phyloP scores from a whole-genome alignment of 2,113 vertebrate species.

The Chloebia gouldiae region DNA sequence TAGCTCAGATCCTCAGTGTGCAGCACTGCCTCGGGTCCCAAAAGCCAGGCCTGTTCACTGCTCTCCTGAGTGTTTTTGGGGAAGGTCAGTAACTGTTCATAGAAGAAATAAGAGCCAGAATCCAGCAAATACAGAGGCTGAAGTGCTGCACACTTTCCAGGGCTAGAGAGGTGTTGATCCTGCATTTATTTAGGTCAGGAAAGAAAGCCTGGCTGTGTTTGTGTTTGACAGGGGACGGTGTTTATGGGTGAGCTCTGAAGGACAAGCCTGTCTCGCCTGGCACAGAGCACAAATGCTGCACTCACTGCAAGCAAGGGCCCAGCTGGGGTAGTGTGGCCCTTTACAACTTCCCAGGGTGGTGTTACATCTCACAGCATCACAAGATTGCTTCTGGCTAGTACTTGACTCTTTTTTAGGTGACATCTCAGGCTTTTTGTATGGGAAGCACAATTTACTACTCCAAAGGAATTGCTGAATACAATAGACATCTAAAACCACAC shows the following conservation, averaged over 20 bases:
- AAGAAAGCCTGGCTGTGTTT: neutral
- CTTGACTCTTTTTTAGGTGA: neutral
- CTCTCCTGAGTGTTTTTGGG: neutral
- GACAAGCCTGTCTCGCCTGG: neutral
- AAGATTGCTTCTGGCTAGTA: neutral
- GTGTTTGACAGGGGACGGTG: neutral
- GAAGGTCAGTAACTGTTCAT: neutral
- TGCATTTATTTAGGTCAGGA: neutral
- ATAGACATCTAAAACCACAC: neutral
- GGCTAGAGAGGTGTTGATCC: neutral
- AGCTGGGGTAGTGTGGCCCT: neutral
- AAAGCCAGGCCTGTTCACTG: neutral
- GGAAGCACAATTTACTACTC: neutral
- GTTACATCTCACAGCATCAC: neutral
- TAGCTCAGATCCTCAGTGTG: neutral
- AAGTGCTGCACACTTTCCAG: neutral
- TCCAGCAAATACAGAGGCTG: neutral
- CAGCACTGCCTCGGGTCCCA: accelerated
- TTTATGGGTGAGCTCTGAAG: neutral
- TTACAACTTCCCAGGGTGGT: neutral
- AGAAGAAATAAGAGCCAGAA: neutral
- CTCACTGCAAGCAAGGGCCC: neutral
- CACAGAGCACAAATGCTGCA: neutral
- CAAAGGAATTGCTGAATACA: neutral
- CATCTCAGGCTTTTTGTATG: neutral